phyloP scores from a whole-genome alignment of 2,113 vertebrate species.

The Columba livia region DNA sequence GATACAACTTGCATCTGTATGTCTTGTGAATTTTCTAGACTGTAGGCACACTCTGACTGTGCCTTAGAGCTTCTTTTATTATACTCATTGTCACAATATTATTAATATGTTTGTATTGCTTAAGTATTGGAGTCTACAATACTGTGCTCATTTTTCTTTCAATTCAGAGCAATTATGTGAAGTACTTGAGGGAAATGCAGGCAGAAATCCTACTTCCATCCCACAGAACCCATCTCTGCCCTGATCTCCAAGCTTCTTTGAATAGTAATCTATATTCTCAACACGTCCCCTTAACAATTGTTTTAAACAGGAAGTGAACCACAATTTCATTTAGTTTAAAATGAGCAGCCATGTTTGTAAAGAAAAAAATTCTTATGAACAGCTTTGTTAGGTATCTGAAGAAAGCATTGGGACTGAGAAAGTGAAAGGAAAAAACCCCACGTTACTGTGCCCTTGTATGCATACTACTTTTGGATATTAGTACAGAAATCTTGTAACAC shows the following conservation, averaged over 20 bases:
- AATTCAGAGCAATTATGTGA: neutral
- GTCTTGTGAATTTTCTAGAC: neutral
- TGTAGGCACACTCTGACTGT: neutral
- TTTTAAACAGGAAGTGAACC: neutral
- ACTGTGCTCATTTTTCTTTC: neutral
- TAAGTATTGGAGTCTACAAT: neutral
- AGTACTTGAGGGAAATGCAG: neutral
- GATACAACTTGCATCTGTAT: neutral
- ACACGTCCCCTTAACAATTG: neutral
- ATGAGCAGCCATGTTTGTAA: neutral
- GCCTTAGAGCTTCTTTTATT: neutral
- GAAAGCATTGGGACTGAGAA: neutral
- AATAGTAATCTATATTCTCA: neutral
- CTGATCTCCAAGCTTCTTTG: neutral
- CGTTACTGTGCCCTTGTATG: neutral
- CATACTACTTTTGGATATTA: neutral
- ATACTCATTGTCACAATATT: neutral
- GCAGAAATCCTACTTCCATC: neutral
- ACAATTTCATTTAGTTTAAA: neutral
- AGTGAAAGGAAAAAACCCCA: neutral
- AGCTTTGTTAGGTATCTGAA: neutral
- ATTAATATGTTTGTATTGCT: neutral
- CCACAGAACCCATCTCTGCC: neutral
- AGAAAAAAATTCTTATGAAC: neutral
- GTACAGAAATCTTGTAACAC: neutral